Conservation (phyloP, 1,140 invertebrate species). For the Nylanderia fulva region DNA sequence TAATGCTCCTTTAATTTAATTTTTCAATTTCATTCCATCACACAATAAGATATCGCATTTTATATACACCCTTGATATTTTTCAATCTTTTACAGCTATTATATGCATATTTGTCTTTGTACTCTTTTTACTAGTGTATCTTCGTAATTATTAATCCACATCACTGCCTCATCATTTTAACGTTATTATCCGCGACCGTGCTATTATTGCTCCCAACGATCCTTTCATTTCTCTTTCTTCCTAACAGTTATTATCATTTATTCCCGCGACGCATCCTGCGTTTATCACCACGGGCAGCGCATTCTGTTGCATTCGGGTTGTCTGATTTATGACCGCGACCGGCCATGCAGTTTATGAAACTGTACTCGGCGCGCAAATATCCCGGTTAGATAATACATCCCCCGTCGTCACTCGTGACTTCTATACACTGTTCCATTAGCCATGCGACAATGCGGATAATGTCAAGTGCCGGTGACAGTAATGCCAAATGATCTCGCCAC, state of each 20-base stretch:
- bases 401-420: conserved; percentile 41
- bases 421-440: neutral
- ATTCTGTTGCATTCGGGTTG: conserved; percentile 30
- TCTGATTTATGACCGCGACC: conserved; percentile 51
- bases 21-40: neutral
- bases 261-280: conserved; percentile 11
- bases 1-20: neutral
- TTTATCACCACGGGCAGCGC: conserved; percentile 26
- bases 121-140: neutral
- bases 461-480: neutral
- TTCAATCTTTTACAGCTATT: neutral
- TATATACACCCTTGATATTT: neutral
- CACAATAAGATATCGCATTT: neutral
- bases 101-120: neutral
- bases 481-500: neutral
- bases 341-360: conserved; percentile 59
- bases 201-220: neutral
- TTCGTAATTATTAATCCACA: neutral
- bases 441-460: conserved; percentile 14
- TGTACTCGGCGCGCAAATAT: conserved; percentile 28
- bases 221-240: conserved; percentile 7
- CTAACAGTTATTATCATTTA: conserved; percentile 42
- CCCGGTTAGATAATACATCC: conserved; percentile 48
- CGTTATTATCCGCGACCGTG: conserved; percentile 10
- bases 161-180: neutral